Evolutionary conservation across 2,797 vertebrate genomes (phyloP).

Genomic region (Chanos chanos): DNA sequence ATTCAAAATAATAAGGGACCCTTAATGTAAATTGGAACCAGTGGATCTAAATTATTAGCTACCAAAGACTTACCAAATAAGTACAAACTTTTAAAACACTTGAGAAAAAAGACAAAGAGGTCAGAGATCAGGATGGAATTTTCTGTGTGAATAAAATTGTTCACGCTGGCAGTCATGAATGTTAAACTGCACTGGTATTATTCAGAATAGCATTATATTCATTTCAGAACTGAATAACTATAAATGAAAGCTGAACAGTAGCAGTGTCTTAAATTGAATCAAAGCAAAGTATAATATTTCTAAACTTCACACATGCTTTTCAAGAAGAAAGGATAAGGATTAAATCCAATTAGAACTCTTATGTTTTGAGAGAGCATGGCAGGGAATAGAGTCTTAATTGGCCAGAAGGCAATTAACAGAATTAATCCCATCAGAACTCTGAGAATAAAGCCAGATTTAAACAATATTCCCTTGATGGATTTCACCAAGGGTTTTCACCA

Average conservation of each 20-base stretch:
- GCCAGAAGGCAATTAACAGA: conserved; percentile 79
- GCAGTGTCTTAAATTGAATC: conserved; percentile 35
- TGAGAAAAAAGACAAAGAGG: too few species aligned
- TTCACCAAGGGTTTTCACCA: conserved; percentile 15
- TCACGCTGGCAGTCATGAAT: neutral
- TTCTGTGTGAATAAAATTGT: conserved; percentile 26
- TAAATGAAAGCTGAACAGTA: conserved; percentile 15
- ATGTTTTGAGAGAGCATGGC: conserved; percentile 71
- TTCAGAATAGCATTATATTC: conserved; percentile 23
- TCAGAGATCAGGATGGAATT: too few species aligned
- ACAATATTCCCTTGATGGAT: conserved; percentile 63
- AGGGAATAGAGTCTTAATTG: conserved; percentile 79
- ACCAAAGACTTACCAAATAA: too few species aligned
- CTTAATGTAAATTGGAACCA: too few species aligned
- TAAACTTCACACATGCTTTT: conserved; percentile 52
- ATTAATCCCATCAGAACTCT: conserved; percentile 77
- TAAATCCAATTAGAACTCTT: conserved; percentile 78
- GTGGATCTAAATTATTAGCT: too few species aligned
- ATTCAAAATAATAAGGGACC: too few species aligned
- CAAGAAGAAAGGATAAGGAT: conserved; percentile 77
- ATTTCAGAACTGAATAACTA: conserved; percentile 29
- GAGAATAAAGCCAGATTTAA: conserved; percentile 71
- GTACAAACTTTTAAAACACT: too few species aligned
- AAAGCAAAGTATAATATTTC: conserved; percentile 29
- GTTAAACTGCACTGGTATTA: conserved; percentile 14